Evolutionary conservation across 2,113 vertebrate genomes (phyloP), one percentile per base, ranked within the genome.

Genomic region (Phaethornis superciliosus): DNA sequence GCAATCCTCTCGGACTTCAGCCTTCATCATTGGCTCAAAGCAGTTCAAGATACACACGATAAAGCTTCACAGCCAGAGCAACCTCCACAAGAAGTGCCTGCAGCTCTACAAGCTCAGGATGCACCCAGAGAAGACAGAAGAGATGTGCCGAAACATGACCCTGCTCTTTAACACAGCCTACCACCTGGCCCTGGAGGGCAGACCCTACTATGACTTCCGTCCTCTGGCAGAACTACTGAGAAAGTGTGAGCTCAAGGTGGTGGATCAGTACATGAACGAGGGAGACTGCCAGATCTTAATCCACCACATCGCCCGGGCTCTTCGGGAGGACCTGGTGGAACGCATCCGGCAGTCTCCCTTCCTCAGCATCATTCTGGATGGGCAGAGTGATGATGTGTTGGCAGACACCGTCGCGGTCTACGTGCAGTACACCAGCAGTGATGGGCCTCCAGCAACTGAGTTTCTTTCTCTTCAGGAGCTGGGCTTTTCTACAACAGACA

Each of bases 21-120:
- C 99, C 89, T 99, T 99, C 89, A 99, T 99, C 93, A 98, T 99
- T 16, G 99, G 99, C 92, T 99, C 99, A 81, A 99, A 99, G 96
- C 99, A 99, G 97, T 99, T 99, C 91, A 99, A 99, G 97, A 99
- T 99, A 96, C 99, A 99, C 97, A 99, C 99, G 4, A 99, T 99
- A 97, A 99, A 99, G 76, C 98, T 99, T 56, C 99, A 99, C 94
- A 99, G 99, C 97, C 99, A 99, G 97, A 99, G 99, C 97, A 99
- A 99, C 97, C 98, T 99, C 72, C 99, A 99, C 94, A 99, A 99
- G 97, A 99, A 99, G 97, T 99, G 99, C 95, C 97, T 99, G 97
- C 99, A 99, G 98, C 98, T 99, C 35, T 99, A 99, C 92, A 99
- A 99, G 97, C 98, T 99, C 63, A 98, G 99, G 84, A 99, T 99